Evolutionary conservation across 2,797 vertebrate genomes (phyloP).

Genomic region (Lagorchestes hirsutus): DNA sequence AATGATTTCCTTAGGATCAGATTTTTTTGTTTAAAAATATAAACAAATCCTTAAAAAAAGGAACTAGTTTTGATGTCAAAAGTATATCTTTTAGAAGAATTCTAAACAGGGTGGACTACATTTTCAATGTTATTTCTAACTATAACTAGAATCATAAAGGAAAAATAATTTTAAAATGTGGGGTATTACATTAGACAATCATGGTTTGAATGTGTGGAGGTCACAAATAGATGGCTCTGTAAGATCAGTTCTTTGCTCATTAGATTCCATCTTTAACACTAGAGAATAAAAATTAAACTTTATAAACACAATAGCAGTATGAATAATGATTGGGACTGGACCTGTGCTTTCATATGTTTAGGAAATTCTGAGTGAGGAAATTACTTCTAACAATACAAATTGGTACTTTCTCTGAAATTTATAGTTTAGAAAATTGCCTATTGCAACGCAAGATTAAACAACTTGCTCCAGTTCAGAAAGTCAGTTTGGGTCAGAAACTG

Average conservation of each 20-base stretch:
- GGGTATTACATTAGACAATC: not conserved
- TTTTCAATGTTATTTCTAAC: not conserved
- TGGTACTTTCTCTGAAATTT: not conserved
- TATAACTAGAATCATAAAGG: fast-evolving
- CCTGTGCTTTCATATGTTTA: not conserved
- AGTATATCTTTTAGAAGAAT: conserved; percentile 29
- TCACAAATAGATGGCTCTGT: not conserved
- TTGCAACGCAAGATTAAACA: not conserved
- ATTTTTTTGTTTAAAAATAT: not conserved
- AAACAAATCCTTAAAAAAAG: conserved; percentile 10
- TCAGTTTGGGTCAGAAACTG: not conserved
- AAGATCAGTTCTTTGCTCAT: not conserved
- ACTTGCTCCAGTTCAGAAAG: not conserved
- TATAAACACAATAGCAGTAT: not conserved
- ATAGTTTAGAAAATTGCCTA: not conserved
- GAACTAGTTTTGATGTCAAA: not conserved
- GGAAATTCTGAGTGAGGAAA: not conserved
- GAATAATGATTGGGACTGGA: not conserved
- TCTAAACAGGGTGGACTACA: conserved; percentile 17
- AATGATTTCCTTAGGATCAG: not conserved
- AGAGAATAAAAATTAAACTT: not conserved
- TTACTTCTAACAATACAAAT: not conserved
- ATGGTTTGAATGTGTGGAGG: not conserved
- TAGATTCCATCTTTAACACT: not conserved
- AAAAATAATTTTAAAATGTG: not conserved